These are phyloP conservation scores for Polydesmus complanatus DNA, from an alignment of 2,888 invertebrate genomes.

Conservation along the genomic window DNA sequence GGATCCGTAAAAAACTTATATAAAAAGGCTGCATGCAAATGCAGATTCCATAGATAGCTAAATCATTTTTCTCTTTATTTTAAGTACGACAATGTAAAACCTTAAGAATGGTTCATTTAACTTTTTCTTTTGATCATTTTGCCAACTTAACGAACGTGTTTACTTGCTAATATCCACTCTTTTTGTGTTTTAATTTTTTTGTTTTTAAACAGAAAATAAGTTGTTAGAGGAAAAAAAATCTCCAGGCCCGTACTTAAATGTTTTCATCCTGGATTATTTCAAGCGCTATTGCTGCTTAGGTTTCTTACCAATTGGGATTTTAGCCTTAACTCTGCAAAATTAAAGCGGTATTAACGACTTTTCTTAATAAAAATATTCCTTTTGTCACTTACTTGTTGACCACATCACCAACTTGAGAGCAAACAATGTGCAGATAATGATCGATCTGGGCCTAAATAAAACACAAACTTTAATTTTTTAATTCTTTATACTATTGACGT, in stretches of 20 bases:
- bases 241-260: neutral
- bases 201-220: neutral
- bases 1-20: neutral
- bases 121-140: neutral
- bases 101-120: neutral
- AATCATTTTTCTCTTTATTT: neutral
- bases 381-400: conserved; percentile 61
- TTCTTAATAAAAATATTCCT: neutral
- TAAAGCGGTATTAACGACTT: conserved; percentile 20
- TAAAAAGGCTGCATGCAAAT: neutral
- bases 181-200: neutral
- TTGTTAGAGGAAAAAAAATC: neutral
- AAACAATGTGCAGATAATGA: conserved; percentile 73
- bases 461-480: neutral
- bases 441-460: conserved; percentile 63
- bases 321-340: conserved; percentile 62
- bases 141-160: neutral
- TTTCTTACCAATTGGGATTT: conserved; percentile 73
- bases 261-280: neutral
- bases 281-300: conserved; percentile 65
- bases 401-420: conserved; percentile 74
- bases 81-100: neutral
- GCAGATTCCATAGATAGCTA: neutral
- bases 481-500: neutral
- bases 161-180: neutral